phyloP scores from a whole-genome alignment of 2,113 vertebrate genomes.

The Calcarius ornatus region DNA sequence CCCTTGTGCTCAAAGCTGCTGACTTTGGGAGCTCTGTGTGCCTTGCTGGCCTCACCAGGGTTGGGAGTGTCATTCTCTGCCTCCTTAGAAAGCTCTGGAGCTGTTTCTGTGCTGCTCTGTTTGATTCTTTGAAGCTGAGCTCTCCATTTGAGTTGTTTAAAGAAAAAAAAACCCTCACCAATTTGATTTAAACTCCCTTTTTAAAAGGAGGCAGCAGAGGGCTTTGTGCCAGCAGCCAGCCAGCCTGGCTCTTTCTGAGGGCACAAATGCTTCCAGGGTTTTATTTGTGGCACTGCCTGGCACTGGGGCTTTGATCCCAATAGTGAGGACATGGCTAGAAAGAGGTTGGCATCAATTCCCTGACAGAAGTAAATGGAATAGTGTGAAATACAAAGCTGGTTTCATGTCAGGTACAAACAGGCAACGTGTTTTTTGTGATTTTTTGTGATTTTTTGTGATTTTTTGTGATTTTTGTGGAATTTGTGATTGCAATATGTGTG shows the following conservation, averaged over 20 bases:
- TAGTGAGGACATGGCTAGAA: background rate
- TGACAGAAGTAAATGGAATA: background rate
- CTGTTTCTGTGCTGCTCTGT: background rate
- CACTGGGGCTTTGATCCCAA: background rate
- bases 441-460: too few species aligned
- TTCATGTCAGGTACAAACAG: too few species aligned
- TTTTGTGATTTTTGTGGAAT: too few species aligned
- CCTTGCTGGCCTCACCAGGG: background rate
- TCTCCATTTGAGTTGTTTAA: background rate
- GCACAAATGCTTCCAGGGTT: background rate
- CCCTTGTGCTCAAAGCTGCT: background rate
- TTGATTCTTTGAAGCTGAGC: background rate
- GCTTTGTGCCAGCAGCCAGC: background rate
- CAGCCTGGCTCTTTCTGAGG: background rate
- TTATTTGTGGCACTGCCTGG: background rate
- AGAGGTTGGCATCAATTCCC: background rate
- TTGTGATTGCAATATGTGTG: too few species aligned
- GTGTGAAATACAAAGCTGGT: too few species aligned
- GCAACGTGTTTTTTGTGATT: too few species aligned
- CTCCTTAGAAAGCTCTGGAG: background rate
- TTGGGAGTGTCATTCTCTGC: background rate
- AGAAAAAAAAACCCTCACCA: background rate
- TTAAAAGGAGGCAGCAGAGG: background rate
- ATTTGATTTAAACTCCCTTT: background rate
- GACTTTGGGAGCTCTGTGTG: background rate